Conservation (phyloP, 2,888 invertebrate genomes). For the Cephonodes hylas region DNA sequence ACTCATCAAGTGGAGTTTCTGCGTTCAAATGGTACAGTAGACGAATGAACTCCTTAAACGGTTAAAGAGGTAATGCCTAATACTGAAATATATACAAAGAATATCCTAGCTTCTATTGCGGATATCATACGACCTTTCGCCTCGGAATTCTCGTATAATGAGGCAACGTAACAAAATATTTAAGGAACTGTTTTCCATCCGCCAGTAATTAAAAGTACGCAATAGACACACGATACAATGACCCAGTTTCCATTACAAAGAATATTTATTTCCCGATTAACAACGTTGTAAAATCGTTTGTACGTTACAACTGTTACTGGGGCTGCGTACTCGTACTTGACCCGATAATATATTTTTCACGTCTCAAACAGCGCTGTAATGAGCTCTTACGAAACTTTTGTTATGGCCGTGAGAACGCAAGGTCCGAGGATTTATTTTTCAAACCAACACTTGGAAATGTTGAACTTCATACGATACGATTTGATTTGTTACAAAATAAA, state of each 20-base stretch:
- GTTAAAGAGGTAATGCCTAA: too few relatives aligned
- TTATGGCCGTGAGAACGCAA: not conserved
- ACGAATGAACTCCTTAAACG: too few relatives aligned
- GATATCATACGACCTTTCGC: not conserved
- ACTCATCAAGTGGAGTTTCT: too few relatives aligned
- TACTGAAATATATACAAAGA: too few relatives aligned
- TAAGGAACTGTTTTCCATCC: not conserved
- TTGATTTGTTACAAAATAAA: constrained; percentile 8
- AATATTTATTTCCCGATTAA: constrained; percentile 14
- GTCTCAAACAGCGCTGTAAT: constrained; percentile 16
- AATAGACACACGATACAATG: not conserved
- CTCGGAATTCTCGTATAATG: not conserved
- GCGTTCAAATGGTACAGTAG: too few relatives aligned
- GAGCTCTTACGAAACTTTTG: constrained; percentile 23
- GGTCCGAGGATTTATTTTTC: constrained; percentile 2
- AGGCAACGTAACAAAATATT: not conserved
- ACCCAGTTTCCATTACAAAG: not conserved
- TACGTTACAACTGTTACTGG: constrained; percentile 20
- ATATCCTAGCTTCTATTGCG: not conserved
- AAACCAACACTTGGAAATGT: constrained; percentile 1
- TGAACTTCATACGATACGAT: not conserved
- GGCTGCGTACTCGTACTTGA: constrained; percentile 37
- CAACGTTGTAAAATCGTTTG: constrained; percentile 3
- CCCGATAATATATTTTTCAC: constrained; percentile 28
- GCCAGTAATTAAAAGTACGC: not conserved